phyloP scores from a whole-genome alignment of 2,888 invertebrate species.

The Agrotis segetum region DNA sequence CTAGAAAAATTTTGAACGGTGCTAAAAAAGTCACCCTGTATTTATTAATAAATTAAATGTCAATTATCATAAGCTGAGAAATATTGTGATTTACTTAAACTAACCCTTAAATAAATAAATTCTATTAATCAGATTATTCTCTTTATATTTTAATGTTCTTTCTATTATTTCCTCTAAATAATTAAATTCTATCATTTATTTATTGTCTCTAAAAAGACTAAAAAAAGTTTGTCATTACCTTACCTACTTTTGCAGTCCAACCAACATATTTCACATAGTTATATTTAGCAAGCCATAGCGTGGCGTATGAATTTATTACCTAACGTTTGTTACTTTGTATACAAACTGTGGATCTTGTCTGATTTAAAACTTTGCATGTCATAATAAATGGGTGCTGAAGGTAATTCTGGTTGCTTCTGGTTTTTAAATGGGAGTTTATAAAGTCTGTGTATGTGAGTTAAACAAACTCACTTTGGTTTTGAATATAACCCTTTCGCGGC shows the following conservation, averaged over 20 bases:
- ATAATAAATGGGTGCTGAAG: slow-evolving; percentile 33
- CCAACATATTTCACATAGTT: slow-evolving; percentile 33
- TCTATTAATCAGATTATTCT: no score
- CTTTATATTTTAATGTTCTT: not conserved
- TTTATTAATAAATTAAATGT: slow-evolving; percentile 9
- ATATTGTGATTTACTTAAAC: not conserved
- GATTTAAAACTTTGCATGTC: slow-evolving; percentile 56
- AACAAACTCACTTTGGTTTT: no score
- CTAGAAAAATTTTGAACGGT: no score
- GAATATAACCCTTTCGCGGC: no score
- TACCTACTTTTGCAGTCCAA: not conserved
- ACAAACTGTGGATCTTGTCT: slow-evolving; percentile 54
- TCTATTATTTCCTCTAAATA: not conserved
- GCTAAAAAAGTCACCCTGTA: no score
- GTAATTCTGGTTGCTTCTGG: slow-evolving; percentile 44
- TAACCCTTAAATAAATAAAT: not conserved
- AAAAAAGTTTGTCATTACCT: slow-evolving; percentile 2
- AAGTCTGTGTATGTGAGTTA: not conserved
- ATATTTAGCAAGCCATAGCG: slow-evolving; percentile 46
- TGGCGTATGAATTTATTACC: slow-evolving; percentile 48
- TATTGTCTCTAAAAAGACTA: not conserved
- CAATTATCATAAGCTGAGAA: not conserved
- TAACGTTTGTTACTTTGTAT: slow-evolving; percentile 50
- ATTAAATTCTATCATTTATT: not conserved
- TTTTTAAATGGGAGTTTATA: slow-evolving; percentile 11